Conservation (phyloP, 2,113 vertebrate genomes). For the Castor canadensis region DNA sequence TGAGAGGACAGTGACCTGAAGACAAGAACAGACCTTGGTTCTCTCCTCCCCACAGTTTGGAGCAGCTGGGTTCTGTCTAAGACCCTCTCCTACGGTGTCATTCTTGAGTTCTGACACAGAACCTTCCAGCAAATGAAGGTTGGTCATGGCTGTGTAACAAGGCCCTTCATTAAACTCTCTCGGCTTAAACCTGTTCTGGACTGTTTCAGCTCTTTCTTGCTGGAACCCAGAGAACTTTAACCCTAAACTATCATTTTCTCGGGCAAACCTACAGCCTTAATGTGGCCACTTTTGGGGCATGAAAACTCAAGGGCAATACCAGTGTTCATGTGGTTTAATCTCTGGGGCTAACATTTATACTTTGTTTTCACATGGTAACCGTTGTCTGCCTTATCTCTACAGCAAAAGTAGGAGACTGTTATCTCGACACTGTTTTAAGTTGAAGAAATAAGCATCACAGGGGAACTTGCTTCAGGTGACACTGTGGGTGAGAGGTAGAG, state of each 20-base stretch:
- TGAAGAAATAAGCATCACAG: not conserved
- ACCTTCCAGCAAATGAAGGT: no score
- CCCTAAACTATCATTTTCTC: not conserved
- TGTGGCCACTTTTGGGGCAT: not conserved
- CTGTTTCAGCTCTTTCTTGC: accelerated
- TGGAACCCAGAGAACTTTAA: not conserved
- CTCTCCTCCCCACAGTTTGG: accelerated
- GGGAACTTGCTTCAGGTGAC: not conserved
- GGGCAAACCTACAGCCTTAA: not conserved
- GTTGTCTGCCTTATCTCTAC: not conserved
- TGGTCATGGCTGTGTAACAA: no score
- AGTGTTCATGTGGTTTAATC: not conserved
- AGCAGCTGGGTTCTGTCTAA: not conserved
- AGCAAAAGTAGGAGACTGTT: not conserved
- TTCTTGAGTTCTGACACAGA: not conserved
- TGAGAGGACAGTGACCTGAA: not conserved
- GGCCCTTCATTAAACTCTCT: not conserved
- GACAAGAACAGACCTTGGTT: no score
- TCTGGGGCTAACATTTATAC: not conserved
- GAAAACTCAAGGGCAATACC: not conserved
- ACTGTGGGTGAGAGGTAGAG: not conserved
- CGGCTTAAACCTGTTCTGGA: not conserved
- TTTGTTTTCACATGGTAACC: not conserved
- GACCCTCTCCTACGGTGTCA: not conserved
- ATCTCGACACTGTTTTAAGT: not conserved